Evolutionary conservation across 2,113 vertebrate genomes (phyloP), one percentile per base, ranked within the genome.

Genomic region (Hippocampus mohnikei): DNA sequence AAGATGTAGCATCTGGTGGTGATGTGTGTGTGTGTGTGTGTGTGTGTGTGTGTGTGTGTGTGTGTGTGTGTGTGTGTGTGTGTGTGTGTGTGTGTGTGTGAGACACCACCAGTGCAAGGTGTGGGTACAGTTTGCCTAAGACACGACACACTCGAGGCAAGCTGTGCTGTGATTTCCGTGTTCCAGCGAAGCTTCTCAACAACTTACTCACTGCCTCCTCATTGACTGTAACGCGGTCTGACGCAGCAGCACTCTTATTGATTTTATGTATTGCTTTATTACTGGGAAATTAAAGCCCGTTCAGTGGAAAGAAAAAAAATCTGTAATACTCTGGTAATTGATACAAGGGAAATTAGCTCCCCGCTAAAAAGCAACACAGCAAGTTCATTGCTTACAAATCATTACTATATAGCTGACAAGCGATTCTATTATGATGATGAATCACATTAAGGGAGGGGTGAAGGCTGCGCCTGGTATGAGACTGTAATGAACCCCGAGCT

Each of bases 351-450:
- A 67, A 87, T 82, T 75, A 83, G 71, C 71, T 58, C 59, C 0
- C 29, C 84, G 59, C 72, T 80, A 69, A 85, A 84, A 84, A 80
- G 68, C 65, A 59, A 46, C 56, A 56, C 33, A 37, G 33, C 67
- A 73, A 67, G 65, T 79, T 81, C 81, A 84, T 78, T 84, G 79
- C 69, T 83, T 82, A 78, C 76, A 87, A 85, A 82, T 86, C 74
- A 84, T 81, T 75, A 69, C 66, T 69, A 79, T 80, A 10, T 56
- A 76, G 69, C 79, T 80, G 76, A 80, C 84, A 82, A 72, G 76
- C 5, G 11, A 42, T 58, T 82, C 74, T 61, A 79, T 85, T 76
- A 81, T 71, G 37, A 80, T 82, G 79, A 87, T 80, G 78, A 82
- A 86, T 82, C n/a, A n/a, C 72, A 16, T 78, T 76, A 87, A 84